Conservation (phyloP, 2,113 vertebrate genomes). For the Marmota monax region DNA sequence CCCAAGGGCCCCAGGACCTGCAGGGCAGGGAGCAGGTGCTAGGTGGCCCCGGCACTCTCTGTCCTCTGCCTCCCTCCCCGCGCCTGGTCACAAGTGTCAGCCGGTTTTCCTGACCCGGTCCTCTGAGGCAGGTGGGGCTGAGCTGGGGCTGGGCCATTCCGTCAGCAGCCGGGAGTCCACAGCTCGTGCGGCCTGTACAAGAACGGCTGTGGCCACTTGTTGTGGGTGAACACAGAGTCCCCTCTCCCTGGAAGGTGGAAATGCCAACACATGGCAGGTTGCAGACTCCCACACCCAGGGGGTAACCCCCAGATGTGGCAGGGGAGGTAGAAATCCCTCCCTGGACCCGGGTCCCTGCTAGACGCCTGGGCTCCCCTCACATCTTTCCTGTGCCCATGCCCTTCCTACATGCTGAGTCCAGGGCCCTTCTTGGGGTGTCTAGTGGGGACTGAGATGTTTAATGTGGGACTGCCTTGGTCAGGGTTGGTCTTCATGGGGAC, state of each 20-base stretch:
- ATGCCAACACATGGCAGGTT: accelerated
- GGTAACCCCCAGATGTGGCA: accelerated
- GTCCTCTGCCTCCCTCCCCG: neutral
- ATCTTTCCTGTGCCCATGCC: accelerated
- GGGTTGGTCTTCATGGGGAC: neutral
- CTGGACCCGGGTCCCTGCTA: accelerated
- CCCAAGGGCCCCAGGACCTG: neutral
- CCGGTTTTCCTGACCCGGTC: neutral
- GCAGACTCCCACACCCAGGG: neutral
- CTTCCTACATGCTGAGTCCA: neutral
- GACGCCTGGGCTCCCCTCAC: neutral
- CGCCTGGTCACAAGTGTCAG: accelerated
- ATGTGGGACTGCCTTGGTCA: accelerated
- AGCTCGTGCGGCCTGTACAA: too few relatives aligned
- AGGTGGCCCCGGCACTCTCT: too few relatives aligned
- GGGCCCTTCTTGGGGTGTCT: too few relatives aligned
- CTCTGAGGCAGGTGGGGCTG: neutral
- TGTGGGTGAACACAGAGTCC: too few relatives aligned
- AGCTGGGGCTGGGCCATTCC: neutral
- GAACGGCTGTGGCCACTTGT: accelerated
- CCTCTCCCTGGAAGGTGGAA: neutral
- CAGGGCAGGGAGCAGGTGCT: neutral
- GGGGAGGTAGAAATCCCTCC: neutral
- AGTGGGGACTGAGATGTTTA: neutral
- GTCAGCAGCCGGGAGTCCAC: neutral